Conservation (phyloP, 2,113 vertebrate genomes). For the Pollachius pollachius region DNA sequence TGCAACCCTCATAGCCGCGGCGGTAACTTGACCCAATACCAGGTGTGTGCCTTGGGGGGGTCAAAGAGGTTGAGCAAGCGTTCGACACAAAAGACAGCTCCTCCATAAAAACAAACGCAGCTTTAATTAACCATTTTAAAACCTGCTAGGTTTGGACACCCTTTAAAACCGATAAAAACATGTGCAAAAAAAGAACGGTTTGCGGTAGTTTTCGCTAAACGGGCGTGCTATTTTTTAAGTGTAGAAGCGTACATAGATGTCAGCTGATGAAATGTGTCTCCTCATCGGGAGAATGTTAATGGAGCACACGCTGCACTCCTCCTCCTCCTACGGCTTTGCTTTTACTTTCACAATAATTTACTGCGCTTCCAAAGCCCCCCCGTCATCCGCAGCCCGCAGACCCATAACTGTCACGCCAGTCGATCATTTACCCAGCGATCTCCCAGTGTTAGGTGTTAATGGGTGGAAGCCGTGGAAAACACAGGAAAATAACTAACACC, state of each 20-base stretch:
- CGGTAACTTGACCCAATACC: slow-evolving; percentile 91
- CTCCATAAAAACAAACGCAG: slow-evolving; percentile 72
- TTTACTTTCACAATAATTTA: slow-evolving; percentile 82
- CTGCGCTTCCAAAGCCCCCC: slow-evolving; percentile 71
- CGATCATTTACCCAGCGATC: slow-evolving; percentile 77
- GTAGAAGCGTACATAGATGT: slow-evolving; percentile 59
- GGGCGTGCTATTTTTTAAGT: slow-evolving; percentile 48
- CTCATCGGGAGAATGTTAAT: slow-evolving; percentile 72
- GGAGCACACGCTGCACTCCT: slow-evolving; percentile 24
- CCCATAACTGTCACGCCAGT: slow-evolving; percentile 79
- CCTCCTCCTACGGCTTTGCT: slow-evolving; percentile 71
- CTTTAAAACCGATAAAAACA: too few relatives aligned
- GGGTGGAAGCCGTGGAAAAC: slow-evolving; percentile 68
- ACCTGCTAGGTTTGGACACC: too few relatives aligned
- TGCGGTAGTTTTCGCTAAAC: too few relatives aligned
- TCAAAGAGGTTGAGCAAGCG: slow-evolving; percentile 78
- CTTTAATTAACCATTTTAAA: slow-evolving; percentile 68
- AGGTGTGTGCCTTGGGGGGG: slow-evolving; percentile 96
- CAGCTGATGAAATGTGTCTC: slow-evolving; percentile 66
- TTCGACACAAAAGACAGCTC: slow-evolving; percentile 68
- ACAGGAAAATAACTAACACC: slow-evolving; percentile 73
- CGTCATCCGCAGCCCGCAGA: slow-evolving; percentile 75
- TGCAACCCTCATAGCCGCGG: slow-evolving; percentile 71
- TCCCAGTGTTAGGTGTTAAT: slow-evolving; percentile 79
- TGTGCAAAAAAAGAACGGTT: too few relatives aligned